phyloP scores from a whole-genome alignment of 2,113 vertebrate genomes.

The Cettia cetti region DNA sequence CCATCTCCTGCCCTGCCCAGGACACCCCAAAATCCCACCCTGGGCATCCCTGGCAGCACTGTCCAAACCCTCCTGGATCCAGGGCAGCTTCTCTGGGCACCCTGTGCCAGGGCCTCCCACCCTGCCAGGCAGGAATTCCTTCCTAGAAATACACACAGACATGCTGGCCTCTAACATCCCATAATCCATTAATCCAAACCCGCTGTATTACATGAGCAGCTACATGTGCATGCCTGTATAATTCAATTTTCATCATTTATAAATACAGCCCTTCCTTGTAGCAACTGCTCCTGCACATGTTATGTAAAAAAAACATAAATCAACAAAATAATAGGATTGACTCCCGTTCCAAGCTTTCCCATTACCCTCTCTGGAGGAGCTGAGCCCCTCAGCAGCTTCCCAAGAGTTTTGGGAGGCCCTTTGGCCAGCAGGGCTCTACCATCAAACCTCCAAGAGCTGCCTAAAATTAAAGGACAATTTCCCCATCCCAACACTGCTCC shows the following conservation, averaged over 20 bases:
- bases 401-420: neutral
- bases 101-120: neutral
- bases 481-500: neutral
- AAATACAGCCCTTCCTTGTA: neutral
- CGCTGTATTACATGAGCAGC: neutral
- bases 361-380: neutral
- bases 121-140: neutral
- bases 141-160: neutral
- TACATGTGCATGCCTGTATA: neutral
- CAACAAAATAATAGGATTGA: neutral
- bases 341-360: neutral
- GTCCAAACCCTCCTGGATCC: neutral
- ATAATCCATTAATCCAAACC: neutral
- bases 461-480: neutral
- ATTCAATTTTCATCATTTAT: neutral
- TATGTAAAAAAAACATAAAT: neutral
- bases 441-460: neutral
- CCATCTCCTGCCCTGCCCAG: neutral
- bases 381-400: neutral
- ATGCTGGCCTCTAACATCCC: neutral
- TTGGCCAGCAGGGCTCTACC: neutral
- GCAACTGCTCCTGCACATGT: neutral
- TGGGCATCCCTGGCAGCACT: rapidly evolving
- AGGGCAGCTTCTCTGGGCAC: neutral
- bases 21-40: neutral